phyloP scores from a whole-genome alignment of 2,797 vertebrate genomes.

The Ctenosaura bakeri region DNA sequence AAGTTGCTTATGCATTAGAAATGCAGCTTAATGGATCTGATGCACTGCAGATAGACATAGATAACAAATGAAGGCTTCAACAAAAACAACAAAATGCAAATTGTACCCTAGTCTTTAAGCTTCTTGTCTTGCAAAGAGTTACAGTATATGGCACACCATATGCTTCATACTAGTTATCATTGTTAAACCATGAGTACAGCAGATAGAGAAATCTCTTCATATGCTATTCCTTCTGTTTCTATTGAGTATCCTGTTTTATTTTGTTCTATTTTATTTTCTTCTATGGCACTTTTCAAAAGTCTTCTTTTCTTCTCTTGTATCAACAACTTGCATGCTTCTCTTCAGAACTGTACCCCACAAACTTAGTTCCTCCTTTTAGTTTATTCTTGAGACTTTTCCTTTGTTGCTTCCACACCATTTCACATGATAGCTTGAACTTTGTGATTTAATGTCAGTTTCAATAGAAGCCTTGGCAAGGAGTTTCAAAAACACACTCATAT shows the following conservation, averaged over 20 bases:
- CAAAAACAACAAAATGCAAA: background rate
- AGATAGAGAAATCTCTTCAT: background rate
- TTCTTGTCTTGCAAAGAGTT: background rate
- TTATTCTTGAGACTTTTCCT: background rate
- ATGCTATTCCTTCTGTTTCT: background rate
- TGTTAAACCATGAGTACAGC: background rate
- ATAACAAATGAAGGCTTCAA: background rate
- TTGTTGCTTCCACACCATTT: background rate
- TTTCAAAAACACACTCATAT: slow-evolving; percentile 29
- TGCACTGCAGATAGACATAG: background rate
- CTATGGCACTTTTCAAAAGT: background rate
- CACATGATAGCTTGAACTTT: slow-evolving; percentile 14
- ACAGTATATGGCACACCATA: background rate
- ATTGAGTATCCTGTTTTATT: background rate
- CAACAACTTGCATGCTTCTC: background rate
- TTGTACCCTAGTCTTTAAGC: background rate
- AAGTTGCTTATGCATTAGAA: background rate
- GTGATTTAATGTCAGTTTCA: slow-evolving; percentile 22
- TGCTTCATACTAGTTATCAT: background rate
- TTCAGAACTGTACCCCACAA: background rate
- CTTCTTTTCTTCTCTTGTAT: background rate
- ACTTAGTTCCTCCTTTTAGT: background rate
- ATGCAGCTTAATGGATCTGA: slow-evolving; percentile 5
- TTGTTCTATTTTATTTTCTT: slow-evolving; percentile 5
- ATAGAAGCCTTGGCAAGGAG: slow-evolving; percentile 22